Base-by-base conservation (phyloP, 2,113 vertebrate species). In the Gopherus evgoodei region DNA sequence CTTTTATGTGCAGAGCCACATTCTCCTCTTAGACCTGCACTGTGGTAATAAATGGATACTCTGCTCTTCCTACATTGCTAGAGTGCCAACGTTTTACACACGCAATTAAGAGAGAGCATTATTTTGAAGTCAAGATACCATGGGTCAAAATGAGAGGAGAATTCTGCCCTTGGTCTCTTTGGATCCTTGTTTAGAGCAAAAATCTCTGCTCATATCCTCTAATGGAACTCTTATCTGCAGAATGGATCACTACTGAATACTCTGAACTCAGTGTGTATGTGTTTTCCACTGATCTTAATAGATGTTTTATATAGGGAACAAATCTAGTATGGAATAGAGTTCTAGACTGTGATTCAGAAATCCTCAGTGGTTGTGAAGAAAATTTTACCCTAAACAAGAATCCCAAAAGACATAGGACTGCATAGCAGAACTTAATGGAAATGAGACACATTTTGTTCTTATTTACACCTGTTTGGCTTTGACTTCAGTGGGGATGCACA, bases 1-100 rank as follows among this genome's bases (percentile, higher is more conserved):
- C 62, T 96, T 83, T 56, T 49, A 44, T 69, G 91, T 94, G 57
- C 94, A 91, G 78, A 8, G n/a, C 56, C 84, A 86, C 84, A 91
- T 91, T 54, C 13, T 6, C 81, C 44, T 94, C 78, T 95, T 86
- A 57, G 59, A 56, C 75, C 87, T 94, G 62, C 27, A 8, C 83
- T 86, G 49, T 87, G 50, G 21, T 82, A 90, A 72, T 35, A 92
- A 57, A 88, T 16, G 78, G 59, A 87, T 79, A 80, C 84, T 21
- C 27, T 96, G 19, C 53, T 81, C 14, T 88, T 87, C 86, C 89
- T 80, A 89, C 14, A 35, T 49, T 91, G 85, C 47, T 93, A 92
- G 84, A 95, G 69, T 81, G 10, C 35, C 8, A 3, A n/a, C 29
- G 7, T 86, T 90, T 89, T 13, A 4, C 35, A 86, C 42, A 78